Base-by-base conservation (phyloP, 2,797 vertebrate genomes). In the Carcharodon carcharias region DNA sequence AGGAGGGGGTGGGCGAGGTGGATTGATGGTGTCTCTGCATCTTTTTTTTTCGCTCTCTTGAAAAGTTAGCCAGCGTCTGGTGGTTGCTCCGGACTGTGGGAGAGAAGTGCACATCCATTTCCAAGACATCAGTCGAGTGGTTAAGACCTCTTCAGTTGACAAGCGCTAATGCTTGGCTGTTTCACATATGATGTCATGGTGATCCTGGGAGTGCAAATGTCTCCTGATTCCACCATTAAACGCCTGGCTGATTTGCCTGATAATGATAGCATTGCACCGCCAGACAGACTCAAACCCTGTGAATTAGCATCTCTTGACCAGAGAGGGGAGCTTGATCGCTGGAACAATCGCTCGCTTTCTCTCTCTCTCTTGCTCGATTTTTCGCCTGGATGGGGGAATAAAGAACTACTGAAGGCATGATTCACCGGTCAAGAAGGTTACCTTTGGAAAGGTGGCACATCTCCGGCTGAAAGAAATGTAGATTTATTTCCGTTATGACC, bases 181-280 rank as follows among this genome's bases (percentile, higher is more conserved):
- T 98, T 98, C 97, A 97, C 98, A 98, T 98, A 98, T 98, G 98
- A 98, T 98, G 98, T 98, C 98, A 98, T 98, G 97, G 98, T 97
- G 98, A 98, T 98, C 98, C 98, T 97, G 96, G 67, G 97, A 98
- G 98, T 98, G 98, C 98, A 98, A 98, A 98, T 98, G 98, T 98
- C 98, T 98, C 98, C 98, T 98, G 98, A 98, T 98, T 98, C 98
- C 98, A 97, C 98, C 98, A 98, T 98, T 98, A 98, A 98, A 98
- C 97, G 98, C 98, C 98, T 98, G 98, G 98, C 98, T 98, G 98
- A 98, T 98, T 98, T 98, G 98, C 97, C 97, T 98, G 98, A 98
- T 98, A 98, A 98, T 98, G 98, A 98, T 98, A 98, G 98, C 98
- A 97, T 97, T 98, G 98, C 67, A 98, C 97, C 97, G 97, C 96